Conservation (phyloP, 2,113 vertebrate genomes). For the Dermatemys mawii region DNA sequence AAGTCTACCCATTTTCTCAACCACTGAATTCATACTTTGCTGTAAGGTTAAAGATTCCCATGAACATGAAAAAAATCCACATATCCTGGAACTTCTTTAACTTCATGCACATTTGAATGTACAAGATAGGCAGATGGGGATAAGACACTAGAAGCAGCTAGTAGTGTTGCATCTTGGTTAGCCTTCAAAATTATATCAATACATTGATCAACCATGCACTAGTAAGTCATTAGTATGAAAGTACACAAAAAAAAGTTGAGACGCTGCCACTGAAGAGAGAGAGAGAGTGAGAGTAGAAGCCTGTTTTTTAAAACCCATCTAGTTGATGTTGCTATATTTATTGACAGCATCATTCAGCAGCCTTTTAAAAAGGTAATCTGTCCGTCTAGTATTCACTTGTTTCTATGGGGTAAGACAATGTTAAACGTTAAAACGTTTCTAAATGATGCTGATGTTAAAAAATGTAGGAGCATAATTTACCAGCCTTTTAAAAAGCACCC, state of each 20-base stretch:
- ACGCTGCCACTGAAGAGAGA: constrained; percentile 10
- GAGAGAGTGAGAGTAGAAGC: too few species aligned
- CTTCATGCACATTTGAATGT: background rate
- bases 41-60: background rate
- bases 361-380: constrained; percentile 52
- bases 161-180: background rate
- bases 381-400: background rate
- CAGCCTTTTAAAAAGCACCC: constrained; percentile 50
- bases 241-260: constrained; percentile 28
- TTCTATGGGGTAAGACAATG: constrained; percentile 9
- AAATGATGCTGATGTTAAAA: constrained; percentile 60
- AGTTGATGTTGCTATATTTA: constrained; percentile 26
- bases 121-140: background rate
- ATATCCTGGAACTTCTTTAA: background rate
- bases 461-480: constrained; percentile 43
- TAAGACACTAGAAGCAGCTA: background rate
- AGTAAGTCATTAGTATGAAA: constrained; percentile 38
- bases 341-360: constrained; percentile 29
- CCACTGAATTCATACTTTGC: background rate
- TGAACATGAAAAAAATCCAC: background rate
- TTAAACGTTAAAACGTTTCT: constrained; percentile 63
- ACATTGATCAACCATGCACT: background rate
- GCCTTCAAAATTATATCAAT: constrained; percentile 5
- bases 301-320: constrained; percentile 30
- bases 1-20: background rate